phyloP scores from a whole-genome alignment of 2,888 invertebrate genomes.

The Neuroscelio doddi region DNA sequence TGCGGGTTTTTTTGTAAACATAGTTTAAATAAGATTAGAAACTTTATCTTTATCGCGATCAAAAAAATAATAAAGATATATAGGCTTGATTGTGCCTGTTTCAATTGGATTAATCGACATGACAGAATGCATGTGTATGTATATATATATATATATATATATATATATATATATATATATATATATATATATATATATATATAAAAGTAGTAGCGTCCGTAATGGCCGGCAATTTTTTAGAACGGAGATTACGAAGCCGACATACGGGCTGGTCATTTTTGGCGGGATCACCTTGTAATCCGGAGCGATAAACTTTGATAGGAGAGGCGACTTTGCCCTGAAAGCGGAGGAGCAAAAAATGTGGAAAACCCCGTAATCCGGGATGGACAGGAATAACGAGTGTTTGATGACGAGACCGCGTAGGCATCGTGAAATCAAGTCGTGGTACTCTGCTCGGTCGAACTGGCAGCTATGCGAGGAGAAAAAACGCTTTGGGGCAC shows the following conservation, averaged over 20 bases:
- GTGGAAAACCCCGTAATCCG: slow-evolving; percentile 65
- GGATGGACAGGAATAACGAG: slow-evolving; percentile 69
- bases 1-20: slow-evolving; percentile 68
- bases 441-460: slow-evolving; percentile 52
- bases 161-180: neutral
- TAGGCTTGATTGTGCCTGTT: slow-evolving; percentile 35
- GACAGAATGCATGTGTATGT: slow-evolving; percentile 7
- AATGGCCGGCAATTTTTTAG: slow-evolving; percentile 49
- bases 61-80: slow-evolving; percentile 18
- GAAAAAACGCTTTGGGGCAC: slow-evolving; percentile 63
- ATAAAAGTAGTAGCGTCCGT: slow-evolving; percentile 39
- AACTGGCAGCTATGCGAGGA: slow-evolving; percentile 51
- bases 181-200: slow-evolving; percentile 14
- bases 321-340: slow-evolving; percentile 55
- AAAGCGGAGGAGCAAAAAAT: slow-evolving; percentile 49
- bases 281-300: slow-evolving; percentile 65
- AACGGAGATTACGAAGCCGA: slow-evolving; percentile 48
- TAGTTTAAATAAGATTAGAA: too few species aligned
- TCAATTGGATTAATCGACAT: slow-evolving; percentile 37
- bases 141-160: neutral
- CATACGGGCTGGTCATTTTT: slow-evolving; percentile 62
- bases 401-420: slow-evolving; percentile 66
- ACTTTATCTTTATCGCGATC: slow-evolving; percentile 3
- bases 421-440: slow-evolving; percentile 55
- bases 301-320: slow-evolving; percentile 66